Evolutionary conservation across 2,888 invertebrate genomes (phyloP), one percentile per base, ranked within the genome.

Genomic region (Thereva unica): DNA sequence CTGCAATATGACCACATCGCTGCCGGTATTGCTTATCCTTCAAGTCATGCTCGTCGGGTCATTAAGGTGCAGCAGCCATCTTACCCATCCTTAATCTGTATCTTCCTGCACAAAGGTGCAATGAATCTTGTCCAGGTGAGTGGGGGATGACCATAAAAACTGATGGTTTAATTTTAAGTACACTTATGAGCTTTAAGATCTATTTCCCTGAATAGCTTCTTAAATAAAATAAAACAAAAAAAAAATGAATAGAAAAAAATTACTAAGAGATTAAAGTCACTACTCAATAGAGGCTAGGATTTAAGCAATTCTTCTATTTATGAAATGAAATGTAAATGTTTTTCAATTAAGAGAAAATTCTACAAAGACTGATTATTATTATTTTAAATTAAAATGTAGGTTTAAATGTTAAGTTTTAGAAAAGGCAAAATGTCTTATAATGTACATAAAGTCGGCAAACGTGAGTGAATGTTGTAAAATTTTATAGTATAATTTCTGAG

Each of bases 1-100:
- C 81, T 77, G 81, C 81, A 73, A 81, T 81, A 76, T 81, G 81
- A 81, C 80, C 81, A 76, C 78, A 78, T 76, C 75, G 77, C 71
- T 72, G 50, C 8, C 10, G 49, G 6, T 45, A 50, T 8, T 61
- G 50, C n/a, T 23, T 61, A 41, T 61, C 45, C 50, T 12, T 35
- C 9, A 41, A 61, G 35, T 41, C 10, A 50, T 50, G 45, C 50
- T 61, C 41, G 23, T 41, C 23, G 47, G 10, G 12, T 10, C 47
- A n/a, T 5, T 5, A 47, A 47, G 5, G 47, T n/a, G 12, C 12
- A 5, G 47, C n/a, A 9, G 8, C 42, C 4, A 3, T 9, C 7
- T n/a, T 42, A 3, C 42, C 42, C 42, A 7, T 9, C 7, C n/a
- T 5, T 9, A 42, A 42, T 42, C 23, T 23, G 42, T 42, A 9